phyloP scores from a whole-genome alignment of 2,113 vertebrate species.

The Semicossyphus pulcher region DNA sequence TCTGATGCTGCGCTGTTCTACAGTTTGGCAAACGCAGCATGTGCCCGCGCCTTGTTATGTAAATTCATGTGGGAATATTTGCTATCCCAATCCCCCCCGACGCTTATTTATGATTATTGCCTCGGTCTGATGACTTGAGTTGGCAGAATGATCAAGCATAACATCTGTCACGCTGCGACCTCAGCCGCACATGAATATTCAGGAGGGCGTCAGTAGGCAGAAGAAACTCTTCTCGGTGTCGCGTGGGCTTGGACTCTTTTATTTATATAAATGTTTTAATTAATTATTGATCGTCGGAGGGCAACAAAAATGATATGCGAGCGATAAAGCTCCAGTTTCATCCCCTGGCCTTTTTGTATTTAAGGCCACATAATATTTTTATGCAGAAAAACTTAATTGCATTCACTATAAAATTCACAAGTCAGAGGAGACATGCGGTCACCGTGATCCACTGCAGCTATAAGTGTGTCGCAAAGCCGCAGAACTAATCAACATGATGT shows the following conservation, averaged over 20 bases:
- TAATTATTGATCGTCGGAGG: background rate
- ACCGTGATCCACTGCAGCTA: background rate
- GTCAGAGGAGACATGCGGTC: background rate
- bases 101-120: constrained; percentile 25
- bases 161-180: constrained; percentile 46
- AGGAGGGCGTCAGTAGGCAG: background rate
- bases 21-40: constrained; percentile 21
- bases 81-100: background rate
- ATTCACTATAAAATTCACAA: background rate
- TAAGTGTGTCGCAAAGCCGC: background rate
- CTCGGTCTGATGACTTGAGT: constrained; percentile 41
- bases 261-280: background rate
- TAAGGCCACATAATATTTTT: background rate
- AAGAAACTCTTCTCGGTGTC: background rate
- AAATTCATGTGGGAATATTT: constrained; percentile 28
- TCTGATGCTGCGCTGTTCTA: background rate
- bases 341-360: background rate
- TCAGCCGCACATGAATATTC: constrained; percentile 31
- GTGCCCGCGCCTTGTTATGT: constrained; percentile 11
- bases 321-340: background rate
- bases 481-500: constrained; percentile 3
- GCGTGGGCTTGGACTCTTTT: background rate
- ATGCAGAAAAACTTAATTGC: background rate
- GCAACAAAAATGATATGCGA: background rate
- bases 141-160: constrained; percentile 26